Evolutionary conservation across 2,113 vertebrate genomes (phyloP).

Genomic region (Malaclemys terrapin): DNA sequence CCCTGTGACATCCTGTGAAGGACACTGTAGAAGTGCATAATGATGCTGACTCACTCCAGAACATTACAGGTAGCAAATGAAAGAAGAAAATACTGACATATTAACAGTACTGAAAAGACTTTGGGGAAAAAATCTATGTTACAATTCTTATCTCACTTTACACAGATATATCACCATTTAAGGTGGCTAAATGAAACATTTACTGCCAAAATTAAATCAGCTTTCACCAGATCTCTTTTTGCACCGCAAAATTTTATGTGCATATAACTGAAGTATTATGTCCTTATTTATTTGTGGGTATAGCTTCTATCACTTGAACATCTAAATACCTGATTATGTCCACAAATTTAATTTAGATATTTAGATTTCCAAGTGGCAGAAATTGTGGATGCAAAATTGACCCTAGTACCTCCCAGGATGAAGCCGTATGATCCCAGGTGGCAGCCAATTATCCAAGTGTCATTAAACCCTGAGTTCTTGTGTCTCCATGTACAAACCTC

Average conservation of each 20-base stretch:
- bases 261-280: fast-evolving
- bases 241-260: fast-evolving
- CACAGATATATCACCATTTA: fast-evolving
- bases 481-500: fast-evolving
- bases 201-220: background rate
- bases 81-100: fast-evolving
- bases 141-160: fast-evolving
- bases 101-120: background rate
- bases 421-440: fast-evolving
- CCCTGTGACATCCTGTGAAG: background rate
- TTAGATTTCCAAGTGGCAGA: background rate
- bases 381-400: background rate
- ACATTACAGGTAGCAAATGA: background rate
- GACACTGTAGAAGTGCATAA: background rate
- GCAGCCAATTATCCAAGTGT: fast-evolving
- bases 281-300: background rate
- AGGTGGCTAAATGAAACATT: background rate
- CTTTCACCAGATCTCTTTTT: background rate
- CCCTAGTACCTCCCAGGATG: fast-evolving
- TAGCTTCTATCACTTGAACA: background rate
- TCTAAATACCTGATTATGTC: background rate
- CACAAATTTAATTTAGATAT: background rate
- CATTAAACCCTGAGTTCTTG: fast-evolving
- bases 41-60: background rate
- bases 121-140: fast-evolving